phyloP scores from a whole-genome alignment of 2,888 invertebrate genomes.

The Meloe dianella region DNA sequence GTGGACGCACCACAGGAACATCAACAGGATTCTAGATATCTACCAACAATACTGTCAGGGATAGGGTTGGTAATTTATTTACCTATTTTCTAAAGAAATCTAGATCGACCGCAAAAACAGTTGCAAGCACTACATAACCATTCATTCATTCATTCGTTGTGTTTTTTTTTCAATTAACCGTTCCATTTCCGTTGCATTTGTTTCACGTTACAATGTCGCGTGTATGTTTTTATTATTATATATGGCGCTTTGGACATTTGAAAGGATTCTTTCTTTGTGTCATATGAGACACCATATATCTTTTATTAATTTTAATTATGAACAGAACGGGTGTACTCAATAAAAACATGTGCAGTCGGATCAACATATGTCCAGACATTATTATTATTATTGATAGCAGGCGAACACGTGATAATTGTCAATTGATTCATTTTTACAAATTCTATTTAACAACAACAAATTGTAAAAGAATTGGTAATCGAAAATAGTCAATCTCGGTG shows the following conservation, averaged over 20 bases:
- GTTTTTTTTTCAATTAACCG: constrained; percentile 21
- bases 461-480: not conserved
- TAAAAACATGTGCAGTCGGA: constrained; percentile 24
- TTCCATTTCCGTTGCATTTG: constrained; percentile 30
- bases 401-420: not conserved
- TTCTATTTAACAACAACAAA: not conserved
- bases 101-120: constrained; percentile 1
- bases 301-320: constrained; percentile 31
- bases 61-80: not conserved
- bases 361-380: constrained; percentile 17
- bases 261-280: constrained; percentile 21
- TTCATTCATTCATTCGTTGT: constrained; percentile 11
- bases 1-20: not conserved
- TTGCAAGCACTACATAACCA: not conserved
- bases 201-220: constrained; percentile 26
- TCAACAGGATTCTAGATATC: no score
- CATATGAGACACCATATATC: constrained; percentile 16
- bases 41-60: not conserved
- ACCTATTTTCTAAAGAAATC: not conserved
- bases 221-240: constrained; percentile 16
- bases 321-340: constrained; percentile 27
- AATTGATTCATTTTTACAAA: not conserved
- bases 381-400: constrained; percentile 12
- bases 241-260: constrained; percentile 17
- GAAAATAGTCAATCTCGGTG: constrained; percentile 23